Evolutionary conservation across 2,113 vertebrate species (phyloP), one percentile per base, ranked within the genome.

Genomic region (Pomatostomus ruficeps): DNA sequence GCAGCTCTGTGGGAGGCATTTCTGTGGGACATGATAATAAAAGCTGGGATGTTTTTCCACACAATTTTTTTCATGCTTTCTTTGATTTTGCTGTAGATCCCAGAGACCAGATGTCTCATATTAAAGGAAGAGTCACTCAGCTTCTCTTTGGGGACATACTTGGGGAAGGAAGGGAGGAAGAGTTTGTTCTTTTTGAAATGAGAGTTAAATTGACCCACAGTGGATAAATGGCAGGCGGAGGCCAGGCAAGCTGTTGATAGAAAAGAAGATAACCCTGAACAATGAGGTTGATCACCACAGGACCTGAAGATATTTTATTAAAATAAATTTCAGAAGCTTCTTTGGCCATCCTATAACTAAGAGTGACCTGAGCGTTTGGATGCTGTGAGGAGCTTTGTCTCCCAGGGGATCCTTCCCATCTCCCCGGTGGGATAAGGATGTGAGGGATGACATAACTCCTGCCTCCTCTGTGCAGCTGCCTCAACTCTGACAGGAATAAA

Each of bases 101-200:
- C 77, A 79, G 78, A 54, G 49, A 79, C 70, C 78, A 94, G 91
- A 94, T 96, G 89, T 93, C 89, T 91, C 33, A 6, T 51, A 85
- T 87, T 93, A 95, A 95, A 96, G 72, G 78, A 84, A 81, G 49
- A 87, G 55, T 81, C 87, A 72, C 58, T 94, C 33, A 85, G 66
- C 58, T 85, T 91, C 58, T 70, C 84, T 87, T 79, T 65, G 55
- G 52, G 88, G 83, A 89, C 19, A 3, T 62, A 54, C 36, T 23
- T 55, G 10, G 23, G 54, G 58, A 73, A 74, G 63, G 71, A 68
- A 95, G 62, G 76, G 66, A 72, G 74, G 85, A 87, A 82, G 31
- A 78, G 63, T 67, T 82, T 71, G 14, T 88, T 89, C 67, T 80
- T 72, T 62, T 92, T 87, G 43, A 84, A 83, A 85, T 80, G 33